phyloP scores from a whole-genome alignment of 2,797 vertebrate species.

The Rhinophrynus dorsalis region DNA sequence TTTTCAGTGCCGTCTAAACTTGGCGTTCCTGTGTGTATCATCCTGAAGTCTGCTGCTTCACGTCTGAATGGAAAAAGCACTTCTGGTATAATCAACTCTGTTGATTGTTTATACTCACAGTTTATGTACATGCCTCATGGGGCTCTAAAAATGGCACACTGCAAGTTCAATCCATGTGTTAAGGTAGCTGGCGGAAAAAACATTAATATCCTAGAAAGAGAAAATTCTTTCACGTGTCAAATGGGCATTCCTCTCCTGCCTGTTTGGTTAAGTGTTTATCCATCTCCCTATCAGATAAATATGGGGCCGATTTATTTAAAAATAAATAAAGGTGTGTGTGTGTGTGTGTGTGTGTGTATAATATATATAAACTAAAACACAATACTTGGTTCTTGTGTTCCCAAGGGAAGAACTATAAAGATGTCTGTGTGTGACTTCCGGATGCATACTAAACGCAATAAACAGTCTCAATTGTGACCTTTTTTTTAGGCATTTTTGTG shows the following conservation, averaged over 20 bases:
- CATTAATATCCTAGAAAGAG: neutral
- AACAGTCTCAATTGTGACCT: too few relatives aligned
- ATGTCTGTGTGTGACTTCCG: too few relatives aligned
- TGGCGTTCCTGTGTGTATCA: conserved; percentile 53
- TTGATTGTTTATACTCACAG: conserved; percentile 50
- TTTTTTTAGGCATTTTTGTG: too few relatives aligned
- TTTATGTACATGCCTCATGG: neutral
- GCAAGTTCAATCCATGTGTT: neutral
- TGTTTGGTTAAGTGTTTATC: too few relatives aligned
- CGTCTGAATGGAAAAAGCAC: conserved; percentile 1
- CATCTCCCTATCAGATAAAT: too few relatives aligned
- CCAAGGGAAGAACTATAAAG: too few relatives aligned
- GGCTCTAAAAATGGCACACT: conserved; percentile 5
- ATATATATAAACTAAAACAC: neutral
- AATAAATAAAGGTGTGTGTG: neutral
- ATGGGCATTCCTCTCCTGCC: neutral
- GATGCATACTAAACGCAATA: too few relatives aligned
- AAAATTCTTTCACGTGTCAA: neutral
- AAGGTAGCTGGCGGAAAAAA: neutral
- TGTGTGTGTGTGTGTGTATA: neutral
- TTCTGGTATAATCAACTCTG: conserved; percentile 32
- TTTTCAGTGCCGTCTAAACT: conserved; percentile 59
- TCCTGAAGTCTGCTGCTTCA: conserved; percentile 51
- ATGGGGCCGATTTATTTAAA: too few relatives aligned
- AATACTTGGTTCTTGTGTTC: too few relatives aligned